Evolutionary conservation across 2,888 invertebrate species (phyloP).

Genomic region (Bedellia somnulentella): DNA sequence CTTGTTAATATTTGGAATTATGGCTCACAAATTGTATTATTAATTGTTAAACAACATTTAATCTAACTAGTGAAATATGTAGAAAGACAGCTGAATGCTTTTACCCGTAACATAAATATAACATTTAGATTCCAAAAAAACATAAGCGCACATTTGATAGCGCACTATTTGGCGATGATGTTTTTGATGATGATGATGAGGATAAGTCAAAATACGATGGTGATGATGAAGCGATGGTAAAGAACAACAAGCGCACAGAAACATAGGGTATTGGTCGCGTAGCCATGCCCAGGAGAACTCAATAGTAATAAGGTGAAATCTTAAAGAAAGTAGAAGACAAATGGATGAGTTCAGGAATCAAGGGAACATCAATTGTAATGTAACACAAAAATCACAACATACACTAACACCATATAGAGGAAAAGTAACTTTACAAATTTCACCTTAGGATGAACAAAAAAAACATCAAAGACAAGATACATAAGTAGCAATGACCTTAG

Average conservation of each 20-base stretch:
- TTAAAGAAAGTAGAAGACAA: too few relatives aligned
- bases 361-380: slow-evolving; percentile 11
- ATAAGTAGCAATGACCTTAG: slow-evolving; percentile 48
- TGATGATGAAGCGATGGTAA: slow-evolving; percentile 30
- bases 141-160: too few relatives aligned
- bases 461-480: slow-evolving; percentile 19
- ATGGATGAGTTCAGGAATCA: background rate
- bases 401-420: slow-evolving; percentile 10
- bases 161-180: too few relatives aligned
- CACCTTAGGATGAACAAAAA: background rate
- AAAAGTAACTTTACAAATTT: too few relatives aligned
- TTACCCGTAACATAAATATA: too few relatives aligned
- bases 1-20: too few relatives aligned
- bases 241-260: slow-evolving; percentile 62
- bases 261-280: slow-evolving; percentile 37
- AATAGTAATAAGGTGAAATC: too few relatives aligned
- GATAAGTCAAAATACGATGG: slow-evolving; percentile 10
- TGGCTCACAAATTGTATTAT: too few relatives aligned
- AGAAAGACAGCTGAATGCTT: too few relatives aligned
- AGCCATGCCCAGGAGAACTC: slow-evolving; percentile 45
- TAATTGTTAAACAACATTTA: too few relatives aligned
- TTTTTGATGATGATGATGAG: background rate
- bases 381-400: slow-evolving; percentile 19
- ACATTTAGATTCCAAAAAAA: too few relatives aligned
- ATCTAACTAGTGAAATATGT: too few relatives aligned